A percentile compares a stretch with the other conserved stretches of the same genome.
phyloP scores from a whole-genome alignment of 2,888 invertebrate genomes.

The Drosophila peninsularis region DNA sequence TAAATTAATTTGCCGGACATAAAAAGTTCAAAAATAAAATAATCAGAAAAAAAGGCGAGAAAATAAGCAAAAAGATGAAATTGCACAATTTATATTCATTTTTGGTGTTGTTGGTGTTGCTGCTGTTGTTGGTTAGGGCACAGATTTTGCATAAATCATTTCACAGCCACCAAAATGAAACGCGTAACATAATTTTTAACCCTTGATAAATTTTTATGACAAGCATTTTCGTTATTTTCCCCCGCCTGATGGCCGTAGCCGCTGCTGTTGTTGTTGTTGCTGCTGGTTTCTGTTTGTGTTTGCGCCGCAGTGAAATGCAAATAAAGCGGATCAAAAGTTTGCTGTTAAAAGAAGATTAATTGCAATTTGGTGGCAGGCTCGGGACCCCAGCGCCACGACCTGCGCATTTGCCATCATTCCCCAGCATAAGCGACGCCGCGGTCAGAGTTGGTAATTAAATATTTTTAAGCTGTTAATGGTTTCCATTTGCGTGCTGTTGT shows the following conservation, averaged over 20 bases:
- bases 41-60: slow-evolving; percentile 6
- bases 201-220: slow-evolving; percentile 81
- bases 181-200: slow-evolving; percentile 80
- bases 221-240: slow-evolving; percentile 75
- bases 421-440: slow-evolving; percentile 14
- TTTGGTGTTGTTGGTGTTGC: slow-evolving; percentile 45
- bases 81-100: slow-evolving; percentile 80
- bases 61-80: slow-evolving; percentile 63
- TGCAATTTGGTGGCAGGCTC: slow-evolving; percentile 77
- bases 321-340: slow-evolving; percentile 79
- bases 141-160: slow-evolving; percentile 79
- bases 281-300: slow-evolving; percentile 58
- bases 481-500: slow-evolving; percentile 72
- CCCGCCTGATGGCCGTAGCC: slow-evolving; percentile 6
- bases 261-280: slow-evolving; percentile 21
- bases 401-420: slow-evolving; percentile 20
- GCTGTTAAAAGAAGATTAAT: slow-evolving; percentile 80
- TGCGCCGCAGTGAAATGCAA: slow-evolving; percentile 77
- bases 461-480: slow-evolving; percentile 80
- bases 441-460: slow-evolving; percentile 70
- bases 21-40: slow-evolving; percentile 58
- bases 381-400: slow-evolving; percentile 13
- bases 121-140: slow-evolving; percentile 60
- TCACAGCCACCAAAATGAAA: slow-evolving; percentile 78
- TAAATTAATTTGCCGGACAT: slow-evolving; percentile 77